phyloP scores from a whole-genome alignment of 2,113 vertebrate genomes.

The Burhinus oedicnemus region DNA sequence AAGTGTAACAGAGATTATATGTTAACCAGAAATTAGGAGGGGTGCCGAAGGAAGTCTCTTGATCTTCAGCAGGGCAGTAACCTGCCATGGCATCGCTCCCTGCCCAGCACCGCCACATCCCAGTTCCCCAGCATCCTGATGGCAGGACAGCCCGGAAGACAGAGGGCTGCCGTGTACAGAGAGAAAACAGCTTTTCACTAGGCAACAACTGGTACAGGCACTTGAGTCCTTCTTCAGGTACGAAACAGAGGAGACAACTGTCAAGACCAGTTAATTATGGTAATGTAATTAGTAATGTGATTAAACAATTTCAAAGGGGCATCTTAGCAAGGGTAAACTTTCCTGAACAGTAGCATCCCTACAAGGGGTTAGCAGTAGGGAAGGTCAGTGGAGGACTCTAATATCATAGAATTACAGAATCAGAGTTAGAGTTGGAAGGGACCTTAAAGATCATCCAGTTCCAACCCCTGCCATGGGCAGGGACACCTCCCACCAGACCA shows the following conservation, averaged over 20 bases:
- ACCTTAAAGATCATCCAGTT: background rate
- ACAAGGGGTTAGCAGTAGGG: background rate
- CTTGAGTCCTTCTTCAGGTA: rapidly evolving
- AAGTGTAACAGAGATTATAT: background rate
- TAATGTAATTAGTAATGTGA: rapidly evolving
- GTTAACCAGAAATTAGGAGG: background rate
- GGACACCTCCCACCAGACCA: background rate
- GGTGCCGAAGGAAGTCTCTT: background rate
- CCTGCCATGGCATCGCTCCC: background rate
- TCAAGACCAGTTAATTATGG: background rate
- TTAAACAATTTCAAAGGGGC: rapidly evolving
- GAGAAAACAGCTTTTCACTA: rapidly evolving
- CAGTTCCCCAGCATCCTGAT: background rate
- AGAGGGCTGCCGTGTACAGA: rapidly evolving
- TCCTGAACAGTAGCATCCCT: background rate
- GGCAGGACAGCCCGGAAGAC: background rate
- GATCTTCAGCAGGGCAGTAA: background rate
- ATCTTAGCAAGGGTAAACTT: background rate
- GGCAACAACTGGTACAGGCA: rapidly evolving
- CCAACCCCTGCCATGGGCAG: background rate
- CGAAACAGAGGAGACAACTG: background rate
- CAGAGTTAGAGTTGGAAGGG: background rate
- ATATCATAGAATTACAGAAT: background rate
- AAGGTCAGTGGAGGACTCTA: background rate
- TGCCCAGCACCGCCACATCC: background rate